Evolutionary conservation across 2,888 invertebrate species (phyloP).

Genomic region (Cremastinae sp.): DNA sequence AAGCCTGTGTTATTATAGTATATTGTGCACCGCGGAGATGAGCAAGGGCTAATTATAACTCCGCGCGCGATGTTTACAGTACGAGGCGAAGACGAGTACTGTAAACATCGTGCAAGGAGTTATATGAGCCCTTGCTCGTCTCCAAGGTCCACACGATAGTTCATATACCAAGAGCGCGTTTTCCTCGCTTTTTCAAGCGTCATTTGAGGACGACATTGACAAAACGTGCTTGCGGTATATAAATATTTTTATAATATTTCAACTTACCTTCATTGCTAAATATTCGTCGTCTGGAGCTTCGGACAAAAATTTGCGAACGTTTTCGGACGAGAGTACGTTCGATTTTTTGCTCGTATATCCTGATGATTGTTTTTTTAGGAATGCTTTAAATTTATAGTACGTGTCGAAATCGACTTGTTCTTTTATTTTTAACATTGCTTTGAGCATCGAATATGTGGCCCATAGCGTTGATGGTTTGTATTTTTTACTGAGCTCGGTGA

Average conservation of each 20-base stretch:
- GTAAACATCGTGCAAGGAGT: no score
- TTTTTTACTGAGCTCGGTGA: conserved; percentile 40
- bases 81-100: no score
- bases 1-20: no score
- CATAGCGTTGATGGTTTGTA: conserved; percentile 50
- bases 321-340: conserved; percentile 1
- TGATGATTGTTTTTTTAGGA: conserved; percentile 42
- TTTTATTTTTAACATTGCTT: conserved; percentile 42
- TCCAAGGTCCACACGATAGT: no score
- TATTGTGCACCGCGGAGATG: no score
- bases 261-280: conserved; percentile 22
- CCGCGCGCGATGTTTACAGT: no score
- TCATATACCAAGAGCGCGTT: no score
- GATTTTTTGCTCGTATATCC: conserved; percentile 25
- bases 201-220: no score
- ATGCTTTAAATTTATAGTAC: conserved; percentile 35
- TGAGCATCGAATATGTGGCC: conserved; percentile 54
- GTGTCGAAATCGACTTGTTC: conserved; percentile 47
- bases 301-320: conserved; percentile 34
- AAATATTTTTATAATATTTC: conserved; percentile 6
- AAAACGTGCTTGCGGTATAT: no score
- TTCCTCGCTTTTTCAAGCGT: no score
- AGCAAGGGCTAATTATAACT: no score
- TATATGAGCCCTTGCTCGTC: no score
- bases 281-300: conserved; percentile 11